Evolutionary conservation across 2,113 vertebrate species (phyloP).

Genomic region (Pipa parva): DNA sequence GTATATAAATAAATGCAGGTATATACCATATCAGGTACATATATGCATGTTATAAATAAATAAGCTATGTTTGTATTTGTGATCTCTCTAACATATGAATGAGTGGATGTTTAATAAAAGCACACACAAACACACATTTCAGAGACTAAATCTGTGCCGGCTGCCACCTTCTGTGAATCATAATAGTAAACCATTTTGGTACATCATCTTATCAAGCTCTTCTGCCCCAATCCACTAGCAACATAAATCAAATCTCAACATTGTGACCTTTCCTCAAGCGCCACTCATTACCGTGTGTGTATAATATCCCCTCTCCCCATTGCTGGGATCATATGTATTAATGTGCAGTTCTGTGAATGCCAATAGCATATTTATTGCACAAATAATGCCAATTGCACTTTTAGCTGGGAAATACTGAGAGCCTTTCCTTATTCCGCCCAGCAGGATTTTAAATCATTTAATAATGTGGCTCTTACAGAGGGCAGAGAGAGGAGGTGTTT

Average conservation of each 20-base stretch:
- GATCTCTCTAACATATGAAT: too few species aligned
- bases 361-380: constrained; percentile 28
- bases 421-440: constrained; percentile 38
- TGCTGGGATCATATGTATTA: constrained; percentile 17
- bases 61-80: too few species aligned
- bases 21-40: too few species aligned
- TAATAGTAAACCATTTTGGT: constrained; percentile 57
- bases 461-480: too few species aligned
- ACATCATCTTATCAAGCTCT: constrained; percentile 56
- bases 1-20: too few species aligned
- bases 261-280: constrained; percentile 67
- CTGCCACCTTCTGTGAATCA: constrained; percentile 17
- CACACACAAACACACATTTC: not conserved
- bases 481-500: too few species aligned
- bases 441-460: not conserved
- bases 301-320: constrained; percentile 47
- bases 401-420: not conserved
- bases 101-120: too few species aligned
- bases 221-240: constrained; percentile 64
- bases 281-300: constrained; percentile 54
- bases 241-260: constrained; percentile 65
- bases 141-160: not conserved
- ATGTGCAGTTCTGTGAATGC: constrained; percentile 17
- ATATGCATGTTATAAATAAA: too few species aligned
- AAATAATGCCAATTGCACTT: constrained; percentile 3